Evolutionary conservation across 2,113 vertebrate species (phyloP).

Genomic region (Pycnonotus jocosus): DNA sequence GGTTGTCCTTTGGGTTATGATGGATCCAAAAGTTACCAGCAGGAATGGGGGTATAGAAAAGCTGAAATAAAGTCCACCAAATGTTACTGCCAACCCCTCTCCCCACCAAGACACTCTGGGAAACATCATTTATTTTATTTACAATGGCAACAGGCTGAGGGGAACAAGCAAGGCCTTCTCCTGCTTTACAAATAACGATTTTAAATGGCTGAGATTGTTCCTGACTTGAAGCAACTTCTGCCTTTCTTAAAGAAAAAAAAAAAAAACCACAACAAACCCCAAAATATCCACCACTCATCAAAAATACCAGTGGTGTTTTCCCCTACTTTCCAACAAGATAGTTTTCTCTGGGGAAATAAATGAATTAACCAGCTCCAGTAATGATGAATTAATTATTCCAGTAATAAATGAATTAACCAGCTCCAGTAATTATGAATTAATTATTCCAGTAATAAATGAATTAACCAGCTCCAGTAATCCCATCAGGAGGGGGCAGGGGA

Average conservation of each 20-base stretch:
- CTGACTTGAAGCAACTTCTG: neutral
- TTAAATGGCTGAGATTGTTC: neutral
- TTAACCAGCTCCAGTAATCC: neutral
- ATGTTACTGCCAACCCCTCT: neutral
- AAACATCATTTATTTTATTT: neutral
- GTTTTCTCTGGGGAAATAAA: neutral
- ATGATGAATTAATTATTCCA: too few relatives aligned
- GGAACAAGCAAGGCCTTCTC: neutral
- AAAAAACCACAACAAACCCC: neutral
- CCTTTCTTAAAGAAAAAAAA: neutral
- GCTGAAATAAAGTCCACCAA: neutral
- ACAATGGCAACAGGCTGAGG: neutral
- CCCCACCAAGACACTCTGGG: neutral
- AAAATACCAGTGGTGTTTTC: neutral
- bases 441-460: neutral
- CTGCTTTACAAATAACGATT: neutral
- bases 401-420: too few relatives aligned
- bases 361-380: neutral
- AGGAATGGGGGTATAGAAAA: neutral
- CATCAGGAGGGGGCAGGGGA: neutral
- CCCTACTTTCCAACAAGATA: neutral
- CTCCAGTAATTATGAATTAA: too few relatives aligned
- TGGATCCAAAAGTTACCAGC: neutral
- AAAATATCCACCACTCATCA: neutral
- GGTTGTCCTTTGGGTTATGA: neutral